Evolutionary conservation across 2,797 vertebrate genomes (phyloP).

Genomic region (Hoplostethus atlanticus): DNA sequence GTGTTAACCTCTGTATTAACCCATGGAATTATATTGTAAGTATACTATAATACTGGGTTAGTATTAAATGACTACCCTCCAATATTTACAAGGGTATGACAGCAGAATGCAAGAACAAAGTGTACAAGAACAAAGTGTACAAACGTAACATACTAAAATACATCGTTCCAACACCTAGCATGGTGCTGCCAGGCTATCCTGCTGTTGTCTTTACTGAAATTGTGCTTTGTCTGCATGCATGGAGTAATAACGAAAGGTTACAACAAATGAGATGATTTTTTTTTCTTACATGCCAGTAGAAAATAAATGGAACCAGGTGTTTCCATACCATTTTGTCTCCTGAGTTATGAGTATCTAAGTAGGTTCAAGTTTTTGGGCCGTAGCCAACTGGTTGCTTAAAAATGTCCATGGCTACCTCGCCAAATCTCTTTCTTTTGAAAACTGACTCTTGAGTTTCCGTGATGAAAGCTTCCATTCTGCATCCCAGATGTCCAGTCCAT

Average conservation of each 20-base stretch:
- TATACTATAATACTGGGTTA: background rate
- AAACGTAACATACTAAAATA: background rate
- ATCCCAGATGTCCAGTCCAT: background rate
- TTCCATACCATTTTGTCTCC: too few species aligned
- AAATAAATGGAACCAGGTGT: too few species aligned
- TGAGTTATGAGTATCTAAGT: too few species aligned
- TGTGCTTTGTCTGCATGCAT: too few species aligned
- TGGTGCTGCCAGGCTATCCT: too few species aligned
- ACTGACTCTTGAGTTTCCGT: background rate
- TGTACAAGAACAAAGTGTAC: background rate
- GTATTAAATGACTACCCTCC: background rate
- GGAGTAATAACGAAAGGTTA: too few species aligned
- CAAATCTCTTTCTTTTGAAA: background rate
- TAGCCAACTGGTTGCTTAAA: background rate
- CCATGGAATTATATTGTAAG: background rate
- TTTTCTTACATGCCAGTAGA: too few species aligned
- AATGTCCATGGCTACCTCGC: background rate
- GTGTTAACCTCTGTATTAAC: background rate
- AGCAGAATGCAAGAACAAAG: background rate
- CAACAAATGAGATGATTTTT: too few species aligned
- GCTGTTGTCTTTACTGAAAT: too few species aligned
- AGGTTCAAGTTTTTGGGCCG: background rate
- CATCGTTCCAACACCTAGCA: too few species aligned
- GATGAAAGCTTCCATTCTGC: background rate
- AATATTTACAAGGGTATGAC: background rate